These are phyloP conservation scores for Galerucella nymphaeae DNA, from an alignment of 2,888 invertebrate species.

Conservation along the genomic window DNA sequence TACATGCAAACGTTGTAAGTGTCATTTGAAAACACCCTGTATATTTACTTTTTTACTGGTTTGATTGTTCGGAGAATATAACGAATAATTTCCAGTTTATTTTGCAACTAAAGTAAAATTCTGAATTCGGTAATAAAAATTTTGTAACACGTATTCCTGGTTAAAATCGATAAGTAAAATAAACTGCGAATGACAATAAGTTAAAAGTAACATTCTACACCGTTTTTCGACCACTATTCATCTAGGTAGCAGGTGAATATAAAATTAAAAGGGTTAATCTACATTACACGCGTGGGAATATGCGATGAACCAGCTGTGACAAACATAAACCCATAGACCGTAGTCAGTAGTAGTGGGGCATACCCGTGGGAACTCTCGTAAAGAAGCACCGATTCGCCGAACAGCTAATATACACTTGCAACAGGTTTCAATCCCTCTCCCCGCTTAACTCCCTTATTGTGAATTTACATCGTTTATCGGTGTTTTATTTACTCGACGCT, in stretches of 20 bases:
- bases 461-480: constrained; percentile 25
- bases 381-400: constrained; percentile 42
- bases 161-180: neutral
- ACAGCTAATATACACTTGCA: constrained; percentile 43
- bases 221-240: constrained; percentile 35
- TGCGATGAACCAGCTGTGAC: constrained; percentile 52
- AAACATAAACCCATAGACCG: constrained; percentile 43
- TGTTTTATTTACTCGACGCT: constrained; percentile 19
- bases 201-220: constrained; percentile 30
- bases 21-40: no score
- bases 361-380: constrained; percentile 53
- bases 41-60: no score
- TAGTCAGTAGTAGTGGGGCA: constrained; percentile 40
- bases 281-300: constrained; percentile 54
- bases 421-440: constrained; percentile 45
- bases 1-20: no score
- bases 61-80: no score
- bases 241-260: constrained; percentile 54
- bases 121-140: neutral
- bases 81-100: no score
- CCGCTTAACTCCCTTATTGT: constrained; percentile 15
- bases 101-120: no score
- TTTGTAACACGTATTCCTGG: neutral
- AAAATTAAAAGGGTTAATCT: constrained; percentile 52
- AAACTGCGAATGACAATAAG: constrained; percentile 14